Base-by-base conservation (phyloP, 2,113 vertebrate genomes). In the Progne subis region DNA sequence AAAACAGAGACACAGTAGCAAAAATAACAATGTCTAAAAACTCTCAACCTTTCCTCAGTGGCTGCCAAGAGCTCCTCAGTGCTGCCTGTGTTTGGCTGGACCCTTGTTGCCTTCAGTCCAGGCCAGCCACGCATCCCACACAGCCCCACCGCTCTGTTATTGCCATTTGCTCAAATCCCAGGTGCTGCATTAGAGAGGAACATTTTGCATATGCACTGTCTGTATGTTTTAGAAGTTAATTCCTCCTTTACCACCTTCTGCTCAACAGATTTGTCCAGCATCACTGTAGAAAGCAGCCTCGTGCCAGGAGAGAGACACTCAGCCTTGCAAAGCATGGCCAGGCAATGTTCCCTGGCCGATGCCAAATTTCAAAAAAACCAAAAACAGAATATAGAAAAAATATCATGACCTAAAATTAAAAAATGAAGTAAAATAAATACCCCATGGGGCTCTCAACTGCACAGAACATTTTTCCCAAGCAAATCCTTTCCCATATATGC, bases 201-300 rank as follows among this genome's bases (percentile, higher is more conserved):
- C 82, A 75, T 52, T 92, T 87, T 71, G 44, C 9, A 2, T 31
- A 46, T 4, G 2, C 0, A 0, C 15, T 31, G 17, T 52, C 50
- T 47, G 24, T 76, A 41, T 92, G 78, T 74, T 95, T 94, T 86
- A 76, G 43, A 93, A 84, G 75, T 94, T 92, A 89, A 93, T 70
- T 86, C 81, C 75, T 78, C 53, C 83, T 83, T 75, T 65, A 1
- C 82, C 80, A 89, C 60, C 87, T 97, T 83, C 95, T 89, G 86
- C 86, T 95, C 18, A 2, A 89, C 69, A 63, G 71, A 93, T 97
- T 94, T 93, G 68, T 92, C 89, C 75, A 46, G 72, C 28, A 43
- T 32, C 61, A 5, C 56, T 10, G 10, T 4, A 69, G 75, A 87
- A 90, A 63, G 69, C 69, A 21, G 67, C 16, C 20, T 57, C 0